Percentiles rank a stretch among this genome's conserved stretches.
Evolutionary conservation across 2,113 vertebrate species (phyloP).

Genomic region (Phasianus colchicus): DNA sequence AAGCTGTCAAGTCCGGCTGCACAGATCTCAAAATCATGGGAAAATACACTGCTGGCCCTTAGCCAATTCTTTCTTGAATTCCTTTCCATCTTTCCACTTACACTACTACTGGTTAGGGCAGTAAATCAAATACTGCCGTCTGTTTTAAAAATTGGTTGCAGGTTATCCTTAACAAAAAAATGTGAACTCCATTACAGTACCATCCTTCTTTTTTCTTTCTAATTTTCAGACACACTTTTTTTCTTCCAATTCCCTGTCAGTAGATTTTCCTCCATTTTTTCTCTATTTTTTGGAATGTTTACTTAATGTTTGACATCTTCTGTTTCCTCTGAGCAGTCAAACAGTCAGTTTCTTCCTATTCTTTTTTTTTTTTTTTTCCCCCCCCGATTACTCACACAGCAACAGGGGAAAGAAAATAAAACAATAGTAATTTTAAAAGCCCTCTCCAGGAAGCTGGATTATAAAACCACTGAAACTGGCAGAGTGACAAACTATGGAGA

Average conservation of each 20-base stretch:
- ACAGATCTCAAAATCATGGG: background rate
- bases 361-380: background rate
- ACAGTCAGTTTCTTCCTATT: background rate
- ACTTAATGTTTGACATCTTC: background rate
- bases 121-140: background rate
- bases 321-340: background rate
- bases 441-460: background rate
- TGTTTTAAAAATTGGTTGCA: background rate
- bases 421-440: background rate
- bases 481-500: background rate
- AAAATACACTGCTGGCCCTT: background rate
- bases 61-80: background rate
- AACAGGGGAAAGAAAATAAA: background rate
- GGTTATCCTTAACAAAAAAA: background rate
- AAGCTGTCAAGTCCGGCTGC: background rate
- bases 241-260: background rate
- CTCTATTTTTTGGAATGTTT: slow-evolving; percentile 9
- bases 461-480: slow-evolving; percentile 3
- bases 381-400: background rate
- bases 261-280: background rate
- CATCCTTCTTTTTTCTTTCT: background rate
- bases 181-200: background rate
- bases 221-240: background rate
- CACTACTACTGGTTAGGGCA: background rate
- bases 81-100: background rate